A percentile compares a stretch with the other conserved stretches of the same genome.
Conservation (phyloP, 1,140 invertebrate genomes). For the Anastatus disparis region DNA sequence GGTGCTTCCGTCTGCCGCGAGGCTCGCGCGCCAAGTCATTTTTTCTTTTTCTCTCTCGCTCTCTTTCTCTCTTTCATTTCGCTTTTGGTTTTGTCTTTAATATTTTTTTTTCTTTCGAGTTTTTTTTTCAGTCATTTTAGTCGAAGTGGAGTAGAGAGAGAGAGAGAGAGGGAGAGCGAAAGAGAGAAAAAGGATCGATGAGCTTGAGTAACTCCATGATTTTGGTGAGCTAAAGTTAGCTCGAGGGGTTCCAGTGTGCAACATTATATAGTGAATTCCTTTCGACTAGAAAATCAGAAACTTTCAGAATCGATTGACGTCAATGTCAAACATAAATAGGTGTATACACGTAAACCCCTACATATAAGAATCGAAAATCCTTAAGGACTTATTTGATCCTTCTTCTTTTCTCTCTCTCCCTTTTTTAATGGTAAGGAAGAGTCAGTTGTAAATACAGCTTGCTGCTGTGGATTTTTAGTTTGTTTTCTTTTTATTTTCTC, state of each 20-base stretch:
- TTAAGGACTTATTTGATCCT: background rate
- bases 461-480: background rate
- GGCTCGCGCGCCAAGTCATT: background rate
- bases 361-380: background rate
- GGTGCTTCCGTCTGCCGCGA: constrained; percentile 56
- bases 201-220: background rate
- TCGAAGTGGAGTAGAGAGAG: no score
- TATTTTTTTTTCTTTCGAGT: background rate
- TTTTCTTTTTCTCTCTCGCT: no score
- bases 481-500: background rate
- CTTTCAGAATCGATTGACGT: constrained; percentile 17
- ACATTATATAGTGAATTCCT: background rate
- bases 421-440: background rate
- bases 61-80: no score
- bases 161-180: no score
- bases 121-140: background rate
- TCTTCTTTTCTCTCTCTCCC: background rate
- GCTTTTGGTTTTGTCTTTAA: background rate
- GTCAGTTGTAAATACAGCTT: background rate
- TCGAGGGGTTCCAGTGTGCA: no score
- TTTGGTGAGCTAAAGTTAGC: no score
- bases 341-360: background rate
- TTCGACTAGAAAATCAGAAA: constrained; percentile 20
- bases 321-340: background rate
- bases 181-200: background rate